phyloP scores from a whole-genome alignment of 2,113 vertebrate genomes.

The Lophius piscatorius region DNA sequence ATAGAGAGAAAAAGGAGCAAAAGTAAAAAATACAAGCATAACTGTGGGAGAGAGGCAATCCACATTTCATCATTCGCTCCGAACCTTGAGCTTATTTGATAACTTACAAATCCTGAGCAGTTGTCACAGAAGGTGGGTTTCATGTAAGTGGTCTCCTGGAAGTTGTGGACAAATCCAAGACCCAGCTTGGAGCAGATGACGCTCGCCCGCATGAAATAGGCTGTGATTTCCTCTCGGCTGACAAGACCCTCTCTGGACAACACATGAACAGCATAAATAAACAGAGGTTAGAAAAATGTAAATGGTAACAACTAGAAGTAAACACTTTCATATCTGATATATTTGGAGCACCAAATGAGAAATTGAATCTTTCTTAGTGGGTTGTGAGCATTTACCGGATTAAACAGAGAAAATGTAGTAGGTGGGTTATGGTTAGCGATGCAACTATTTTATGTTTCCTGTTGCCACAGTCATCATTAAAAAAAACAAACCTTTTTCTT shows the following conservation, averaged over 20 bases:
- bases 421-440: constrained; percentile 35
- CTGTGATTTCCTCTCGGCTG: constrained; percentile 93
- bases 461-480: constrained; percentile 52
- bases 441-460: constrained; percentile 57
- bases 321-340: background rate
- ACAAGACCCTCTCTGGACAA: constrained; percentile 88
- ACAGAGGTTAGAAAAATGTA: background rate
- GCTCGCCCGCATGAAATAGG: constrained; percentile 96
- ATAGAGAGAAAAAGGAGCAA: background rate
- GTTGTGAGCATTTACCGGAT: constrained; percentile 2
- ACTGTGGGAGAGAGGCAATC: too few species aligned
- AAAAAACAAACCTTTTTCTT: constrained; percentile 60
- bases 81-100: background rate
- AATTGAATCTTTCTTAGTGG: background rate
- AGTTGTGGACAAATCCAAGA: constrained; percentile 93
- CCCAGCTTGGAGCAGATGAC: constrained; percentile 96
- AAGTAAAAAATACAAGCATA: background rate
- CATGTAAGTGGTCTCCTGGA: constrained; percentile 96
- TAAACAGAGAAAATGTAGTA: background rate
- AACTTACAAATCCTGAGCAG: constrained; percentile 96
- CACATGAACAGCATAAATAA: constrained; percentile 3
- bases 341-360: background rate
- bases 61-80: too few species aligned
- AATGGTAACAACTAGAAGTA: background rate
- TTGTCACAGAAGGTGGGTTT: constrained; percentile 97